Percentiles rank a stretch among this genome's conserved stretches.
Evolutionary conservation across 2,113 vertebrate genomes (phyloP).

Genomic region (Rhynchopsitta pachyrhyncha): DNA sequence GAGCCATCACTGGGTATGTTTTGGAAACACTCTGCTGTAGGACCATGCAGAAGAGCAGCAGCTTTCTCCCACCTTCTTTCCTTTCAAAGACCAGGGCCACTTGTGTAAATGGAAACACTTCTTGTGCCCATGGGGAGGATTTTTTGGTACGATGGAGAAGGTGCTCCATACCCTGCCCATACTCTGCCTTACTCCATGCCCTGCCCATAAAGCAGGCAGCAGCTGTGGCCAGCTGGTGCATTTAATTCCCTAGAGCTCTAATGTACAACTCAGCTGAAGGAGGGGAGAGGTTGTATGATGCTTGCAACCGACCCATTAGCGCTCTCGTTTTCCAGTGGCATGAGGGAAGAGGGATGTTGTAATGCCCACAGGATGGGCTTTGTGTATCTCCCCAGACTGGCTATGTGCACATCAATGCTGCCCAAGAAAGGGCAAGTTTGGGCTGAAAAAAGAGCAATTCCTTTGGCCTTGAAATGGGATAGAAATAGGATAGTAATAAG

Average conservation of each 20-base stretch:
- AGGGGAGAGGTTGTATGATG: not conserved
- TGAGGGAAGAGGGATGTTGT: not conserved
- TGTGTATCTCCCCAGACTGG: not conserved
- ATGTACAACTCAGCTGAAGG: not conserved
- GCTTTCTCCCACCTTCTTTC: not conserved
- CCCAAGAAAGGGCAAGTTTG: not conserved
- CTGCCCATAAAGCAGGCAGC: not conserved
- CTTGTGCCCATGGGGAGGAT: no score
- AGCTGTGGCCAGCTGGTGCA: not conserved
- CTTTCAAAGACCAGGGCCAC: not conserved
- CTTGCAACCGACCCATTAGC: not conserved
- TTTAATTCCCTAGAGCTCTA: not conserved
- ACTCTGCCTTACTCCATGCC: not conserved
- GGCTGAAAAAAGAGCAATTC: not conserved
- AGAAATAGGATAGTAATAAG: not conserved
- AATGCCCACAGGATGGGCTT: fast-evolving
- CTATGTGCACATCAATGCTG: fast-evolving
- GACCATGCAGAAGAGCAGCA: not conserved
- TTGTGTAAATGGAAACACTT: not conserved
- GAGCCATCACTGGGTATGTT: not conserved
- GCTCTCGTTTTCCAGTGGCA: not conserved
- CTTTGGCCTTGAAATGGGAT: not conserved
- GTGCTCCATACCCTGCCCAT: not conserved
- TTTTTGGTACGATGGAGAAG: not conserved
- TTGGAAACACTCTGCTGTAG: not conserved